Conservation (phyloP, 2,888 invertebrate genomes). For the Maniola hyperantus region DNA sequence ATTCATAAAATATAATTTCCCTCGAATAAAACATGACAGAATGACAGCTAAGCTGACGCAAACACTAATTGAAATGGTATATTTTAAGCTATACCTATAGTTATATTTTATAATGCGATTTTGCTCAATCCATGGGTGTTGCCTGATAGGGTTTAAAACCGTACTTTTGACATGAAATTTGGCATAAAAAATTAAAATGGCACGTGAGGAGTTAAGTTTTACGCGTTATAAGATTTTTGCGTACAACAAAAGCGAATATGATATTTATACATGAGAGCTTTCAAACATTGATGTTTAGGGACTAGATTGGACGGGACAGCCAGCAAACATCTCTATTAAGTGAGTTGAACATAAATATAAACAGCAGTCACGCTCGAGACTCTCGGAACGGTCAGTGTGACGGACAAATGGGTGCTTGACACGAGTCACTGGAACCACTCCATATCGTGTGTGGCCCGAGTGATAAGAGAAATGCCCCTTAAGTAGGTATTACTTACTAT, state of each 20-base stretch:
- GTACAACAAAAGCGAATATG: neutral
- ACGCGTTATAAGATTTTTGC: too few species aligned
- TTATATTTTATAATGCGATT: too few species aligned
- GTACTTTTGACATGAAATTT: too few species aligned
- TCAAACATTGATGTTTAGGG: slow-evolving; percentile 3
- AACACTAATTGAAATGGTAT: neutral
- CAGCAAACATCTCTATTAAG: slow-evolving; percentile 36
- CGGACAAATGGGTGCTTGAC: slow-evolving; percentile 74
- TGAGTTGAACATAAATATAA: slow-evolving; percentile 41
- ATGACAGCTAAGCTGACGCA: neutral
- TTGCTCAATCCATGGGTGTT: too few species aligned
- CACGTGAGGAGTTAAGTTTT: too few species aligned
- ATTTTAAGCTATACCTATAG: too few species aligned
- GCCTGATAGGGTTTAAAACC: too few species aligned
- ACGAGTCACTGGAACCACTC: slow-evolving; percentile 62
- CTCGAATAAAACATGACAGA: neutral
- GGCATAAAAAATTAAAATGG: too few species aligned
- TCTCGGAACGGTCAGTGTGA: slow-evolving; percentile 62
- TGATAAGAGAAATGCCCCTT: too few species aligned
- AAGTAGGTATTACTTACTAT: too few species aligned
- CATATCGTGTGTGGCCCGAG: slow-evolving; percentile 44
- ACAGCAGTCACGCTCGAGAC: slow-evolving; percentile 41
- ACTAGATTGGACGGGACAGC: slow-evolving; percentile 5
- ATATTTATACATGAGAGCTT: slow-evolving; percentile 3
- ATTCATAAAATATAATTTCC: neutral